Evolutionary conservation across 2,113 vertebrate genomes (phyloP).

Genomic region (Dendropsophus ebraccatus): DNA sequence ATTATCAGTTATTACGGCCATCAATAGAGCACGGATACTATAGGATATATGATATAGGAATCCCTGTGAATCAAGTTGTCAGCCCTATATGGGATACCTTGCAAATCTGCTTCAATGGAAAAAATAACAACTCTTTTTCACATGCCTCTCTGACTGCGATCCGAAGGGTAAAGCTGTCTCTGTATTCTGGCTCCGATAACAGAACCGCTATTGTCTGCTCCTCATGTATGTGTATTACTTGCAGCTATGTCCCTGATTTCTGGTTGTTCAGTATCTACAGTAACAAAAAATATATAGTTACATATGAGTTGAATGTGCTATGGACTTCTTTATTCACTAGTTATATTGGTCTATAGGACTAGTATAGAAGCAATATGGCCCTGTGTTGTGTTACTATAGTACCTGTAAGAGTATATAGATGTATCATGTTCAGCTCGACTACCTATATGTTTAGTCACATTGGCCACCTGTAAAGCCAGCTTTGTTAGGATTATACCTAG

Average conservation of each 20-base stretch:
- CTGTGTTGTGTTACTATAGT: neutral
- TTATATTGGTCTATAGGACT: neutral
- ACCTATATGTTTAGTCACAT: neutral
- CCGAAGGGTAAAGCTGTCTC: neutral
- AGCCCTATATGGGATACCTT: no score
- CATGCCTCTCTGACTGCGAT: neutral
- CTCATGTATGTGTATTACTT: neutral
- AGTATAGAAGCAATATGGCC: neutral
- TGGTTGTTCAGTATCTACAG: neutral
- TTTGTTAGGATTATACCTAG: no score
- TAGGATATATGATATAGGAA: no score
- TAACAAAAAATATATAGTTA: neutral
- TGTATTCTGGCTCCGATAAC: neutral
- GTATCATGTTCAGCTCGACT: neutral
- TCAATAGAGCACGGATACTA: no score
- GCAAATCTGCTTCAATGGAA: no score
- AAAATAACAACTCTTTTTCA: neutral
- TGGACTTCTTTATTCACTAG: neutral
- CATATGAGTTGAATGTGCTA: neutral
- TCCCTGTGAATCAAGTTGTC: no score
- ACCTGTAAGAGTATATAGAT: no score
- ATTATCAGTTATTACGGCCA: no score
- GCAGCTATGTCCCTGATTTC: neutral
- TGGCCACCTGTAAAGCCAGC: neutral
- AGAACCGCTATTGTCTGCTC: neutral